Evolutionary conservation across 1,140 invertebrate genomes (phyloP), one percentile per base, ranked within the genome.

Genomic region (Elymnias hypermnestra): DNA sequence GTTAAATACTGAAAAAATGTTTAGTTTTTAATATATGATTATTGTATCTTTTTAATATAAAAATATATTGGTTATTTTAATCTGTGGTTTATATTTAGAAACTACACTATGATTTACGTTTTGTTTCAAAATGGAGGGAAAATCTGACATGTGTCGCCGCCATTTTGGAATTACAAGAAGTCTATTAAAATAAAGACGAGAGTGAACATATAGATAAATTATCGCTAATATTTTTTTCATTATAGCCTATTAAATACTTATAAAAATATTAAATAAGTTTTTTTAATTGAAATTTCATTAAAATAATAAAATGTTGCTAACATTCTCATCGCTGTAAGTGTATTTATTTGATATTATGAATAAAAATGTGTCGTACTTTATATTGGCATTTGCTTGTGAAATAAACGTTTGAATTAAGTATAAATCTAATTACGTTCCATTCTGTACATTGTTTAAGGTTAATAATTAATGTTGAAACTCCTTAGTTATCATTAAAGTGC

Each of bases 331-430:
- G 59, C 53, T 67, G 61, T 67, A 72, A 70, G 42, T 59, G 51
- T 72, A 65, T 65, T 69, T 61, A 67, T 63, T 62, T 29, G 50
- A 36, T 2, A 36, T 19, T 53, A 46, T 40, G 45, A 46, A 39
- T 22, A 39, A 37, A 49, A 53, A 43, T 54, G 57, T 75, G 77
- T 82, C 77, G 77, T 82, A 82, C 77, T 57, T 65, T 50, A 60
- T 60, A 59, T 82, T 82, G 77, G 77, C 77, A 82, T 82, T 82
- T 82, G 48, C 39, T 54, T 49, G 47, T 41, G 35, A 45, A 55
- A 25, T 64, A 53, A 33, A 56, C 60, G 37, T 54, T 63, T n/a
- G 59, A 63, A 54, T 45, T 73, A 70, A 61, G 48, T 63, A 56
- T 62, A 60, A 62, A 48, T 59, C 23, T 69, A 66, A 53, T 53